Conservation (phyloP, 2,888 invertebrate genomes). For the Pristionchus exspectatus region DNA sequence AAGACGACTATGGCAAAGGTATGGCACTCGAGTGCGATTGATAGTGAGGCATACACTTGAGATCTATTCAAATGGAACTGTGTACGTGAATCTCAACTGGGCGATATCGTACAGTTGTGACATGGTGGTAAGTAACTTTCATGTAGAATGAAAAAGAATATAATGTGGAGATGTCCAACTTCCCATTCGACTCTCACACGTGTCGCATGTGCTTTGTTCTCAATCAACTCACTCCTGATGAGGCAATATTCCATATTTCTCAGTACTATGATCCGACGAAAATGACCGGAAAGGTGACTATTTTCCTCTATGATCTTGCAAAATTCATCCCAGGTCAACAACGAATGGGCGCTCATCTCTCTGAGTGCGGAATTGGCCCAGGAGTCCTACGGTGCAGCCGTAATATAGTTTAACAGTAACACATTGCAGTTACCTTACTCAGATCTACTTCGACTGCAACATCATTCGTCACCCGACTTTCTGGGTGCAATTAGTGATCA, state of each 20-base stretch:
- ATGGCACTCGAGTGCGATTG: not conserved
- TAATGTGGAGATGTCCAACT: conserved; percentile 3
- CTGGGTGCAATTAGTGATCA: conserved; percentile 45
- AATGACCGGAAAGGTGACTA: not conserved
- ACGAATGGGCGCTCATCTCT: not conserved
- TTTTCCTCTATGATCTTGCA: not conserved
- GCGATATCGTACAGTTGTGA: not conserved
- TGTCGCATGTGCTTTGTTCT: conserved; percentile 37
- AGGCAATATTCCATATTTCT: not conserved
- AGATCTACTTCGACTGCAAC: not conserved
- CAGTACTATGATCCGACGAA: not conserved
- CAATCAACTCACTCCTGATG: not conserved
- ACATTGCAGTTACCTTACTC: not conserved
- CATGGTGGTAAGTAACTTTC: conserved; percentile 6
- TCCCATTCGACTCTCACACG: conserved; percentile 50
- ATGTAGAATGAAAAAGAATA: not conserved
- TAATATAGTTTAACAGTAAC: not conserved
- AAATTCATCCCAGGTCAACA: not conserved
- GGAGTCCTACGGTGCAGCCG: not conserved
- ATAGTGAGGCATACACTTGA: not conserved
- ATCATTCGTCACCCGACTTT: conserved; percentile 35
- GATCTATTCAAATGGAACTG: not conserved
- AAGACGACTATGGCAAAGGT: not conserved
- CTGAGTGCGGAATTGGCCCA: not conserved
- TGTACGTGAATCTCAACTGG: not conserved